Evolutionary conservation across 2,113 vertebrate genomes (phyloP).

Genomic region (Pollachius pollachius): DNA sequence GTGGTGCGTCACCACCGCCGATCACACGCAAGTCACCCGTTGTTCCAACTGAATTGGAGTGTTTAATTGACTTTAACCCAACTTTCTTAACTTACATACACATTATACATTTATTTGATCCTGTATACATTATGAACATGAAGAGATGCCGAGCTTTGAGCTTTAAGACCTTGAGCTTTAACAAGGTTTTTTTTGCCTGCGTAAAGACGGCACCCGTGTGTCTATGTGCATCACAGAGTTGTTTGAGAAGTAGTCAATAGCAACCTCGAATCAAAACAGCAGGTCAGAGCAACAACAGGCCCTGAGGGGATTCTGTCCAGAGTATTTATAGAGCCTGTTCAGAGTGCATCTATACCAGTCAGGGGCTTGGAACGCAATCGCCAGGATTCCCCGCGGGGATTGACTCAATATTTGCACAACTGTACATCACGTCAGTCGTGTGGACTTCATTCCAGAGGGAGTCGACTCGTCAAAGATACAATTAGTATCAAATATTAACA

Average conservation of each 20-base stretch:
- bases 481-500: no score
- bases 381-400: constrained; percentile 29
- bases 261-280: constrained; percentile 34
- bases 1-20: background rate
- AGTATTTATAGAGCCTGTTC: constrained; percentile 58
- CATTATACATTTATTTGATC: no score
- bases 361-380: constrained; percentile 34
- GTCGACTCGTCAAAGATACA: no score
- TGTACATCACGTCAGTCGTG: no score
- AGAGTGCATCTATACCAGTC: constrained; percentile 58
- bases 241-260: constrained; percentile 49
- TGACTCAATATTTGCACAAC: constrained; percentile 11
- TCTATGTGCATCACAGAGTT: constrained; percentile 1
- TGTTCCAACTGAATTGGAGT: no score
- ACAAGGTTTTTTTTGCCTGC: background rate
- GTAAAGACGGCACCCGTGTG: background rate
- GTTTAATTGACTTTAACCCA: no score
- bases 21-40: no score
- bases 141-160: no score
- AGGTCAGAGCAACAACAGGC: constrained; percentile 36
- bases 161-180: no score
- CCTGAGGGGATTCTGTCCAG: constrained; percentile 31
- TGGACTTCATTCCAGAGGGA: no score
- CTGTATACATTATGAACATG: no score
- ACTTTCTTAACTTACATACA: no score